phyloP scores from a whole-genome alignment of 2,888 invertebrate genomes.

The Monochamus alternatus region DNA sequence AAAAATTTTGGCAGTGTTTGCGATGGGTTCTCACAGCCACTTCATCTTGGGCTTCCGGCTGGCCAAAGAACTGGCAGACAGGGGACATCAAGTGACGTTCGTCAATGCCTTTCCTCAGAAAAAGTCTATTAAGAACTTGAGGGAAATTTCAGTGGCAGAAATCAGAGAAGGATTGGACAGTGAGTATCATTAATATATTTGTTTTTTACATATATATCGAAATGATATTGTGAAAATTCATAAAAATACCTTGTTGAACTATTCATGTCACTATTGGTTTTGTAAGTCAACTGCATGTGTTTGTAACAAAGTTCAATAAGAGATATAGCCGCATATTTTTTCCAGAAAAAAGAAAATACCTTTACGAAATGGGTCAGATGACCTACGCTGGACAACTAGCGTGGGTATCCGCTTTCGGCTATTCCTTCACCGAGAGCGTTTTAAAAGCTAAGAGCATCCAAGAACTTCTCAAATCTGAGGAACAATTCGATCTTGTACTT shows the following conservation, averaged over 20 bases:
- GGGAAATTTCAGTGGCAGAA: constrained; percentile 53
- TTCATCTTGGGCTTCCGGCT: constrained; percentile 58
- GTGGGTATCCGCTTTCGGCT: background rate
- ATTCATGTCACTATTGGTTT: no score
- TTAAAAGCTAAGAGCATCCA: constrained; percentile 49
- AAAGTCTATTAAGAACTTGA: constrained; percentile 69
- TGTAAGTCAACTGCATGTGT: no score
- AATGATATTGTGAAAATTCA: no score
- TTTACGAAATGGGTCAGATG: constrained; percentile 20
- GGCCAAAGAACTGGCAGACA: constrained; percentile 59
- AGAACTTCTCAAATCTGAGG: constrained; percentile 55
- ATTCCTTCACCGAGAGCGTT: background rate
- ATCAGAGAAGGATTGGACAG: constrained; percentile 40
- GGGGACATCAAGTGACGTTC: constrained; percentile 70
- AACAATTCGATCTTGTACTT: constrained; percentile 62
- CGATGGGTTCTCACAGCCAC: constrained; percentile 61
- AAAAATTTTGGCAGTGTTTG: constrained; percentile 61
- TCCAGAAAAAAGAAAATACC: constrained; percentile 18
- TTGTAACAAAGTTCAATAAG: no score
- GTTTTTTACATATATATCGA: no score
- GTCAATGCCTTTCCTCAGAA: constrained; percentile 63
- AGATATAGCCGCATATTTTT: constrained; percentile 62
- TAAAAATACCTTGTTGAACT: no score
- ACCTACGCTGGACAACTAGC: background rate
- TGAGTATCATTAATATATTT: constrained; percentile 23